Base-by-base conservation (phyloP, 2,113 vertebrate species). In the Dendropsophus ebraccatus region DNA sequence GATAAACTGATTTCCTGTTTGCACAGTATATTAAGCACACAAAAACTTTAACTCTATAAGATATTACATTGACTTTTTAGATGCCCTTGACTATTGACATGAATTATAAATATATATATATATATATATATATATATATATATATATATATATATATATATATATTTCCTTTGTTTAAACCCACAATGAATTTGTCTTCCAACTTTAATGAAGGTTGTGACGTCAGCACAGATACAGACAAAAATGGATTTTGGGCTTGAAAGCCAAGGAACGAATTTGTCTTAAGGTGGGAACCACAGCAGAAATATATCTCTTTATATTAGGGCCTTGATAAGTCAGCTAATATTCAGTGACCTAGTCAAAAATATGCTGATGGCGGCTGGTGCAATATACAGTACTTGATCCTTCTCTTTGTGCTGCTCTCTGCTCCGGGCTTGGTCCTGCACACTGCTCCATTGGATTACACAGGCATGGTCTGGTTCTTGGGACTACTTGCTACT, bases 1-100 rank as follows among this genome's bases (percentile, higher is more conserved):
- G 81, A 72, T 72, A 69, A 79, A 58, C 19, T 9, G 1, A 52
- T 73, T 73, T 83, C 67, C 81, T 83, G 65, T 37, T 83, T 52
- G 47, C 28, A 32, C 60, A 32, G 82, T 84, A 86, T 90, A 45
- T 70, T 2, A 32, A 70, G 32, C 8, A 28, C 2, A 77, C 47
- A 30, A 47, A 14, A 73, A 73, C 8, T 45, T 45, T 5, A 17
- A 32, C 30, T 17, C 19, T 19, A 0, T 32, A 69, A 35, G 32
- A 21, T 9, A 69, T 35, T 35, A 69, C 65, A 65, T 14, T 65
- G 60, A 65, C 60, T 65, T 16, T 35, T 69, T 35, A 35, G 14
- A 69, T 35, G 13, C 4, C 28, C 4, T 65, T 16, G 62, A 35
- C 28, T 35, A 13, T 32, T 65, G 4, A 16, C 28, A 8, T 21